Evolutionary conservation across 2,113 vertebrate species (phyloP).

Genomic region (Patagioenas fasciata): DNA sequence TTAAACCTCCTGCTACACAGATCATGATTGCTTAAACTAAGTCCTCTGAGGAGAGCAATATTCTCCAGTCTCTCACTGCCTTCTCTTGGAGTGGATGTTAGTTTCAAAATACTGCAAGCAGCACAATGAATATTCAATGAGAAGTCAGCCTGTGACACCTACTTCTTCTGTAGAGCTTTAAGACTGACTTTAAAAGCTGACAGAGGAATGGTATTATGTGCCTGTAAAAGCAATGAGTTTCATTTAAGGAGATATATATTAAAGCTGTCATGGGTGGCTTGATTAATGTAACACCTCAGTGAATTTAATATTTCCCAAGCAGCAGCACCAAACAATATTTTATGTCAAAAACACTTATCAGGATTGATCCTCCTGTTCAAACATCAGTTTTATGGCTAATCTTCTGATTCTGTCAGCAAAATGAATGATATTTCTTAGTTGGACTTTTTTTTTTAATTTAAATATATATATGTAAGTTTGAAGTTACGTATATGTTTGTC

Average conservation of each 20-base stretch:
- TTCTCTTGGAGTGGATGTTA: neutral
- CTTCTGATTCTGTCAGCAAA: slow-evolving; percentile 12
- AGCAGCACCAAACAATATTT: slow-evolving; percentile 46
- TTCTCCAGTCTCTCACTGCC: neutral
- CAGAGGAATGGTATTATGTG: slow-evolving; percentile 31
- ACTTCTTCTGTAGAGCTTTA: slow-evolving; percentile 15
- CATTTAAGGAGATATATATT: slow-evolving; percentile 55
- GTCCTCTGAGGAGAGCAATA: neutral
- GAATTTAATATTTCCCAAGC: slow-evolving; percentile 60
- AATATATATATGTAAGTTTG: neutral
- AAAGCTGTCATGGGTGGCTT: slow-evolving; percentile 23
- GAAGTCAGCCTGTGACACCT: slow-evolving; percentile 28
- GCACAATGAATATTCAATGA: slow-evolving; percentile 55
- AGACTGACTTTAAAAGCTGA: slow-evolving; percentile 40
- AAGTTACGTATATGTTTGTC: neutral
- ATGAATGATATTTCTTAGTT: neutral
- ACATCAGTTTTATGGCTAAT: slow-evolving; percentile 14
- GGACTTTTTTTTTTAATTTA: neutral
- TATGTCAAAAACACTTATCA: slow-evolving; percentile 34
- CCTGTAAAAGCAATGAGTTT: slow-evolving; percentile 57
- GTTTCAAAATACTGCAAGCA: slow-evolving; percentile 13
- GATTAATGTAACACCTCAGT: slow-evolving; percentile 47
- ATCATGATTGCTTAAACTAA: slow-evolving; percentile 14
- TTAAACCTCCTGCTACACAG: slow-evolving; percentile 5
- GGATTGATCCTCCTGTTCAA: slow-evolving; percentile 16